These are phyloP conservation scores for Scylla paramamosain DNA, from an alignment of 1,140 invertebrate genomes.

Conservation along the genomic window DNA sequence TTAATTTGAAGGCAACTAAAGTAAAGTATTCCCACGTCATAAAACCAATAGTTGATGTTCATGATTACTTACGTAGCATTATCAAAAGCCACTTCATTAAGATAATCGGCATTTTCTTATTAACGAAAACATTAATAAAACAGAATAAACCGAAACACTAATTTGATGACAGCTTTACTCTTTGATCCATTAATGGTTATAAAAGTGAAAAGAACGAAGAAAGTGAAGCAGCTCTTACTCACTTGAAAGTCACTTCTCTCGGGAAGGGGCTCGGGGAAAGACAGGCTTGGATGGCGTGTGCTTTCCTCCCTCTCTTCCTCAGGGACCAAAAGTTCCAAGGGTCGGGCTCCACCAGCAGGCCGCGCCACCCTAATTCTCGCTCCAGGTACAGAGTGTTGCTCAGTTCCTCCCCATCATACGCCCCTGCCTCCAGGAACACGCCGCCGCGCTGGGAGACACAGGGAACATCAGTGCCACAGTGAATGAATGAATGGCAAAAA, in stretches of 20 bases:
- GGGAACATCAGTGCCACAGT: neutral
- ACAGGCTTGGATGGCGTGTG: constrained; percentile 84
- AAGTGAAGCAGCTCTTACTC: constrained; percentile 18
- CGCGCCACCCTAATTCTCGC: constrained; percentile 86
- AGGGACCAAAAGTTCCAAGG: constrained; percentile 80
- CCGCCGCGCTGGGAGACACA: constrained; percentile 58
- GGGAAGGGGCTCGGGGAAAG: constrained; percentile 86
- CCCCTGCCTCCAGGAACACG: constrained; percentile 84
- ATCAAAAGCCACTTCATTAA: too few relatives aligned
- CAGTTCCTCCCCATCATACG: constrained; percentile 80
- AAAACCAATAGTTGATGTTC: too few relatives aligned
- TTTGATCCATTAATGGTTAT: too few relatives aligned
- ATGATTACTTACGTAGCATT: too few relatives aligned
- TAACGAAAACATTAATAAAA: too few relatives aligned
- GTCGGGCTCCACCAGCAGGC: constrained; percentile 85
- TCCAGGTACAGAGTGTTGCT: constrained; percentile 86
- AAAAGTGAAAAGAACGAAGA: too few relatives aligned
- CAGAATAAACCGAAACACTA: too few relatives aligned
- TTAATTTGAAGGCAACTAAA: too few relatives aligned
- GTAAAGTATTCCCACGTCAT: too few relatives aligned
- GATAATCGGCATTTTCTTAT: too few relatives aligned
- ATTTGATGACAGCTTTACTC: too few relatives aligned
- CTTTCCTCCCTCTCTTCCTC: constrained; percentile 74
- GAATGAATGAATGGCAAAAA: neutral
- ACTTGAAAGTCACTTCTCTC: constrained; percentile 84